Conservation (phyloP, 1,140 invertebrate genomes). For the Berghia stephanieae region DNA sequence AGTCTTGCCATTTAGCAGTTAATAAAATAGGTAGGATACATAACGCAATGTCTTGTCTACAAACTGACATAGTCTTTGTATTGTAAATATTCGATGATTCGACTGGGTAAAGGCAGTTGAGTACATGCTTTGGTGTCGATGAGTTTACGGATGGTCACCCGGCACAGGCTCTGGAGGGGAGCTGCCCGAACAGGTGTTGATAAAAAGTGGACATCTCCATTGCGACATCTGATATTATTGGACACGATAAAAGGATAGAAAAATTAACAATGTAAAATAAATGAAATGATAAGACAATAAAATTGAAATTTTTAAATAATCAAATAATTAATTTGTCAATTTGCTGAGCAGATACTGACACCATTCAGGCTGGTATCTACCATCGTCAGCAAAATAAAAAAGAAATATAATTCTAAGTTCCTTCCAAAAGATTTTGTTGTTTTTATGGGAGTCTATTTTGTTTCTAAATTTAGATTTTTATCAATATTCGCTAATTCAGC, state of each 20-base stretch:
- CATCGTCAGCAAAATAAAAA: background rate
- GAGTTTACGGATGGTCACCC: background rate
- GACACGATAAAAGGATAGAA: background rate
- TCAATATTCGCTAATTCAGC: too few relatives aligned
- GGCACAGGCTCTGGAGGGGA: background rate
- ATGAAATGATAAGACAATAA: background rate
- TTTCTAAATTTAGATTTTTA: too few relatives aligned
- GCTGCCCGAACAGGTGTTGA: background rate
- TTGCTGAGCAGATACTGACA: background rate
- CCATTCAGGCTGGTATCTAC: background rate
- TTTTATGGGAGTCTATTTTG: too few relatives aligned
- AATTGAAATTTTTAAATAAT: background rate
- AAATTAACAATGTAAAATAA: background rate
- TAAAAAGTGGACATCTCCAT: conserved; percentile 23
- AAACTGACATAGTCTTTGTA: conserved; percentile 14
- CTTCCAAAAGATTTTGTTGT: too few relatives aligned
- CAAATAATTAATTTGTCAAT: background rate
- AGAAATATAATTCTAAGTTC: background rate
- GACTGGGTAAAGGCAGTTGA: conserved; percentile 6
- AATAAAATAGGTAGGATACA: too few relatives aligned
- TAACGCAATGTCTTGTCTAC: too few relatives aligned
- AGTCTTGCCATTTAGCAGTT: too few relatives aligned
- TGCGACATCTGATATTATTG: background rate
- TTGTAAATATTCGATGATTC: background rate
- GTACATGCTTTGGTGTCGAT: background rate